Evolutionary conservation across 1,140 invertebrate species (phyloP).

Genomic region (Platyscapa corneri): DNA sequence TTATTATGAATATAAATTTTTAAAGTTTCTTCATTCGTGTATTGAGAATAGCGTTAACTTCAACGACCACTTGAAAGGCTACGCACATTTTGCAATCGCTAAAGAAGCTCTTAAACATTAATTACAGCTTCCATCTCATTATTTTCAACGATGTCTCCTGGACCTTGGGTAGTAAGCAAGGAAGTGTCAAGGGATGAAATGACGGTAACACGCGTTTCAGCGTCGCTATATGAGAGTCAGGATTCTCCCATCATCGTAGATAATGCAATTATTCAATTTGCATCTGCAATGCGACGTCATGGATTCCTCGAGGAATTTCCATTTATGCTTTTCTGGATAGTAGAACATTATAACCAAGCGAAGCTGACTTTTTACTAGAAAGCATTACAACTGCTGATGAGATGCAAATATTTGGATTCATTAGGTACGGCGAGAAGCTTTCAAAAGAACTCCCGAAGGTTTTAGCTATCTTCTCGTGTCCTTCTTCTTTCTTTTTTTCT

Average conservation of each 20-base stretch:
- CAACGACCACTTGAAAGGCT: no score
- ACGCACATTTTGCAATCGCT: no score
- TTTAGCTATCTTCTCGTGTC: no score
- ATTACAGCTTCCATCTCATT: background rate
- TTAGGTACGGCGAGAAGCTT: background rate
- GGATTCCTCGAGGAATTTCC: conserved; percentile 49
- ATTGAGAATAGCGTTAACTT: no score
- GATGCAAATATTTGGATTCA: conserved; percentile 50
- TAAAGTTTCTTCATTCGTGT: no score
- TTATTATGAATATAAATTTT: no score
- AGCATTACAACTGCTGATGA: conserved; percentile 31
- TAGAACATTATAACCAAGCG: background rate
- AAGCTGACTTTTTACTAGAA: conserved; percentile 7
- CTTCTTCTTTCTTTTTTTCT: no score
- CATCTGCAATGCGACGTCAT: conserved; percentile 45
- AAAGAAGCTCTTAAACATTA: conserved; percentile 2
- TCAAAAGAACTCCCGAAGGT: background rate
- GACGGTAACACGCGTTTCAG: background rate
- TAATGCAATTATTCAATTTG: conserved; percentile 51
- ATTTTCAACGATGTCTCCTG: background rate
- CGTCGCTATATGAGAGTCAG: no score
- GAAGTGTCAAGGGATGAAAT: background rate
- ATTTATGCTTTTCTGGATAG: conserved; percentile 24
- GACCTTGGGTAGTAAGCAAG: background rate
- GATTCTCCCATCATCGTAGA: background rate